phyloP scores from a whole-genome alignment of 2,113 vertebrate species.

The Xiphias gladius region DNA sequence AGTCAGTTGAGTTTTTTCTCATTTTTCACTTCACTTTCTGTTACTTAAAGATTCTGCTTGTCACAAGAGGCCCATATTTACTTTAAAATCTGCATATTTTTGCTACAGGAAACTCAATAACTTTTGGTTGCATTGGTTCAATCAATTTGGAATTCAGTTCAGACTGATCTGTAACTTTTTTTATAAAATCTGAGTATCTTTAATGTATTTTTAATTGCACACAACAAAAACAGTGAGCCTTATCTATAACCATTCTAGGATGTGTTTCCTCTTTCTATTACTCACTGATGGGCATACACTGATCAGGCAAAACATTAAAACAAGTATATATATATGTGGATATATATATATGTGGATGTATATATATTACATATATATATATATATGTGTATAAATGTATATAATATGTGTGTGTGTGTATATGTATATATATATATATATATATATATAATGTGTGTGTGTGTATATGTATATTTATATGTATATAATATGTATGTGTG shows the following conservation, averaged over 20 bases:
- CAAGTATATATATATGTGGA: no score
- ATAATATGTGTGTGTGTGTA: no score
- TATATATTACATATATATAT: no score
- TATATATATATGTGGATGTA: no score
- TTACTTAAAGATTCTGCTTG: not conserved
- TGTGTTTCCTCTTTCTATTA: not conserved
- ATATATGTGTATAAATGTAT: no score
- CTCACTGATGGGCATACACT: not conserved
- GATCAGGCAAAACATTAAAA: no score
- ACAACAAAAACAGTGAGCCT: conserved; percentile 19
- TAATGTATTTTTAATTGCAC: no score
- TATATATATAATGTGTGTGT: no score
- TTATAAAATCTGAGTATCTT: not conserved
- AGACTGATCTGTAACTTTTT: not conserved
- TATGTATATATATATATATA: no score
- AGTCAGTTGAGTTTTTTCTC: not conserved
- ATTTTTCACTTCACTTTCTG: not conserved
- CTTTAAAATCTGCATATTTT: not conserved
- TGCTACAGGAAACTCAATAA: not conserved
- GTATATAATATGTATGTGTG: no score
- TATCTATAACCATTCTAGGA: not conserved
- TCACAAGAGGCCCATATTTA: not conserved
- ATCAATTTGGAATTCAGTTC: not conserved
- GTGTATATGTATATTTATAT: no score
- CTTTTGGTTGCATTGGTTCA: not conserved